phyloP scores from a whole-genome alignment of 2,888 invertebrate genomes.

The Sphaerophoria taeniata region DNA sequence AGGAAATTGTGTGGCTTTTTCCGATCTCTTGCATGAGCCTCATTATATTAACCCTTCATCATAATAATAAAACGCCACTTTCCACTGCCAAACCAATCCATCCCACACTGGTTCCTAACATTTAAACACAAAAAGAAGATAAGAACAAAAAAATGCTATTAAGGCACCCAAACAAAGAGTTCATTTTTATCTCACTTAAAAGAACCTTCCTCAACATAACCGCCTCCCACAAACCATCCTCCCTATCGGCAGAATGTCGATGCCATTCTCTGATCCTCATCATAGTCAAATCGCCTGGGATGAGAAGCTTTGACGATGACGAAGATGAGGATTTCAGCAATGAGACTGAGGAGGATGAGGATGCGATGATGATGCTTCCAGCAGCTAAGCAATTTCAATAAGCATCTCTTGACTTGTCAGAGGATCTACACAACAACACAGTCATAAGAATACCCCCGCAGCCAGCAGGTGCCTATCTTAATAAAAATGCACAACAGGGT shows the following conservation, averaged over 20 bases:
- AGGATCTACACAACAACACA: slow-evolving; percentile 38
- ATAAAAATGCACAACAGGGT: slow-evolving; percentile 66
- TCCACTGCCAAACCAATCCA: slow-evolving; percentile 40
- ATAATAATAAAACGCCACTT: slow-evolving; percentile 1
- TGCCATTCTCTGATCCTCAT: not conserved
- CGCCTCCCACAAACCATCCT: not conserved
- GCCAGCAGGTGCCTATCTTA: slow-evolving; percentile 58
- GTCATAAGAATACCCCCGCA: not conserved
- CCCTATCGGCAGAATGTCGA: not conserved
- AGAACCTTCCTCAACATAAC: slow-evolving; percentile 5
- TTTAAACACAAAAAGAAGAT: slow-evolving; percentile 44
- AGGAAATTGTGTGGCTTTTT: slow-evolving; percentile 41
- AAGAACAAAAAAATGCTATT: slow-evolving; percentile 12
- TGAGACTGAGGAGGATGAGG: not conserved
- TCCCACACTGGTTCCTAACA: slow-evolving; percentile 39
- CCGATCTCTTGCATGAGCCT: slow-evolving; percentile 38
- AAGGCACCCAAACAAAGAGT: slow-evolving; percentile 58
- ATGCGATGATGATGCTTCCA: slow-evolving; percentile 59
- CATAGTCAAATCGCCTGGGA: slow-evolving; percentile 12
- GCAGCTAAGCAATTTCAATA: slow-evolving; percentile 70
- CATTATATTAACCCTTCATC: slow-evolving; percentile 63
- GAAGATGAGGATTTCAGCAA: slow-evolving; percentile 16
- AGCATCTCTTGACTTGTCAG: slow-evolving; percentile 71
- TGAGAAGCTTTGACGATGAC: not conserved
- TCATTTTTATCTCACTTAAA: slow-evolving; percentile 22